These are phyloP conservation scores for Leptinotarsa defecta DNA, from an alignment of 1,140 invertebrate species.

Conservation along the genomic window DNA sequence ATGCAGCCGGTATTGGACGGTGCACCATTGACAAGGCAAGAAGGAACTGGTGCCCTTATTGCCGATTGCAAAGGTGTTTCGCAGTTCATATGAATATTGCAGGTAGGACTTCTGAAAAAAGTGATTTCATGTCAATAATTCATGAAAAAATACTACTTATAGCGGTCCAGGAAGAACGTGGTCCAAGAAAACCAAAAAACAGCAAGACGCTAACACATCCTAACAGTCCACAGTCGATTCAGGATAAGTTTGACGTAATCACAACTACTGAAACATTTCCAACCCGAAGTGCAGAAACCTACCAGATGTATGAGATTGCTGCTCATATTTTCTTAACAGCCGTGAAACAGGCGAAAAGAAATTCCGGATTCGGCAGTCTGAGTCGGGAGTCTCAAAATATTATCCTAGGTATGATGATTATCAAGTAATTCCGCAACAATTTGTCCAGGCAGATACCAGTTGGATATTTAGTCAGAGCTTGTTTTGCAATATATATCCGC, in stretches of 20 bases:
- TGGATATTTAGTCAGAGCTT: no score
- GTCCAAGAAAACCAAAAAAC: constrained; percentile 65
- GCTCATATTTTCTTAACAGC: constrained; percentile 62
- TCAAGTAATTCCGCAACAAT: background rate
- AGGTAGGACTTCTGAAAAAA: constrained; percentile 59
- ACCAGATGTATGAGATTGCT: constrained; percentile 50
- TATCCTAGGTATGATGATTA: constrained; percentile 53
- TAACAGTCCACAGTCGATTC: constrained; percentile 28
- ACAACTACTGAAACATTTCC: background rate
- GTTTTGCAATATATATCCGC: no score
- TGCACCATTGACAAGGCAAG: constrained; percentile 82
- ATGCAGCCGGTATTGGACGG: constrained; percentile 70
- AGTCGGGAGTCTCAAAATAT: constrained; percentile 58
- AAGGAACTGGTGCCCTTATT: constrained; percentile 87
- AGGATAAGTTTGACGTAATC: constrained; percentile 22
- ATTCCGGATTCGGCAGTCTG: constrained; percentile 57
- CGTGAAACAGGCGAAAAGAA: constrained; percentile 59
- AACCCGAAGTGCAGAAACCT: background rate
- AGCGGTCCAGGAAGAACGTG: constrained; percentile 82
- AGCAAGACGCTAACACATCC: background rate
- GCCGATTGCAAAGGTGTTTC: constrained; percentile 80
- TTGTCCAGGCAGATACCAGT: no score
- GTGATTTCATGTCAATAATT: no score
- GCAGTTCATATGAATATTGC: constrained; percentile 77
- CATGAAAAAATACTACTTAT: constrained; percentile 29